phyloP scores from a whole-genome alignment of 2,888 invertebrate species.

The Sesamia inferens region DNA sequence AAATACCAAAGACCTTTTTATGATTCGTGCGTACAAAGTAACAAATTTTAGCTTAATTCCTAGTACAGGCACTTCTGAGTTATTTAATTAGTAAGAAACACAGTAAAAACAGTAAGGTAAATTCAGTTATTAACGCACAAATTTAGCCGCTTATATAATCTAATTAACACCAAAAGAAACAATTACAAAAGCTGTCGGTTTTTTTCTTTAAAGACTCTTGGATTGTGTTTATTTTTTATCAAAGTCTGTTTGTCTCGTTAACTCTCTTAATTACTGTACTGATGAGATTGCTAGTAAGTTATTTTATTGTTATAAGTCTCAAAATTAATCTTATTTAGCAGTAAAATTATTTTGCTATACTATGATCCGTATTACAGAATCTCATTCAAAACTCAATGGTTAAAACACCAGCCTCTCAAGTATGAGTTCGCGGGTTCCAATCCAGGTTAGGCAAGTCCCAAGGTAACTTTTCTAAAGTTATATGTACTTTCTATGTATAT shows the following conservation, averaged over 20 bases:
- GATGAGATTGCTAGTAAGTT: slow-evolving; percentile 24
- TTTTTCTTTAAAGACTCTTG: slow-evolving; percentile 28
- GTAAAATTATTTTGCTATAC: background rate
- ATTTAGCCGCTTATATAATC: slow-evolving; percentile 17
- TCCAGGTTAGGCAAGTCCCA: no score
- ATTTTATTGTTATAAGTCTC: slow-evolving; percentile 9
- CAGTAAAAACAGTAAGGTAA: slow-evolving; percentile 6
- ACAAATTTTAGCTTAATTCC: background rate
- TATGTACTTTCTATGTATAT: no score
- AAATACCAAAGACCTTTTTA: background rate
- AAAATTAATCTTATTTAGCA: slow-evolving; percentile 27
- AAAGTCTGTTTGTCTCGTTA: slow-evolving; percentile 35
- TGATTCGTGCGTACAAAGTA: background rate
- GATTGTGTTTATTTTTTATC: slow-evolving; percentile 29
- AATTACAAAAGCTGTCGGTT: slow-evolving; percentile 19
- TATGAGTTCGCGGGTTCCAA: no score
- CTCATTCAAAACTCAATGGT: no score
- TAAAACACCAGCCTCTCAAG: no score
- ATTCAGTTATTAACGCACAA: slow-evolving; percentile 20
- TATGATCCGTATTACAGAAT: no score
- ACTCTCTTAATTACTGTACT: slow-evolving; percentile 37
- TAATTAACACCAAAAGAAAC: slow-evolving; percentile 48
- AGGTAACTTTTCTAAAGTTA: no score
- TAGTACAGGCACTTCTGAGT: background rate
- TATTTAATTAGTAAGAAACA: background rate